A percentile compares a stretch with the other conserved stretches of the same genome.
phyloP scores from a whole-genome alignment of 2,797 vertebrate genomes.

The Gouania willdenowi region DNA sequence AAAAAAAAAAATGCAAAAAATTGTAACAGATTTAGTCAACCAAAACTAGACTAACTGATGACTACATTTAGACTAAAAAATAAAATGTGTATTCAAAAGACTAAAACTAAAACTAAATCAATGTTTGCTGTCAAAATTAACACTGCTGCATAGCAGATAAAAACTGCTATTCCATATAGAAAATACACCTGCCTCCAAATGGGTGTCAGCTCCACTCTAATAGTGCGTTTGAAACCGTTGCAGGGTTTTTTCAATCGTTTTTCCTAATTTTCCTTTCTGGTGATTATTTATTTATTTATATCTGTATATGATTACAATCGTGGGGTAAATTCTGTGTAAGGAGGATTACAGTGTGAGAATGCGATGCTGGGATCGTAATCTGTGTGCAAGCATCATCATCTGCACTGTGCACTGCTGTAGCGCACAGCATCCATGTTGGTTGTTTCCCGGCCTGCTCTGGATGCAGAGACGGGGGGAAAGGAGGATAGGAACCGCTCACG shows the following conservation, averaged over 20 bases:
- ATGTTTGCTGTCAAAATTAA: too few species aligned
- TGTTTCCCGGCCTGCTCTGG: constrained; percentile 63
- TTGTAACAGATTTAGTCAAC: too few species aligned
- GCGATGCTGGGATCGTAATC: constrained; percentile 53
- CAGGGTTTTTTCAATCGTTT: constrained; percentile 6
- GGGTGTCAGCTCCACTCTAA: constrained; percentile 39
- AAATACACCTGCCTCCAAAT: constrained; percentile 16
- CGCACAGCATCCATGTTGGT: constrained; percentile 80
- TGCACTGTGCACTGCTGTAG: constrained; percentile 49
- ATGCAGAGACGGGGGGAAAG: constrained; percentile 42
- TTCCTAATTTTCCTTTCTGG: background rate
- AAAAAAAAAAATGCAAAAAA: too few species aligned
- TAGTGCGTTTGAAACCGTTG: constrained; percentile 17
- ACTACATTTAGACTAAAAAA: background rate
- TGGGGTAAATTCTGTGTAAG: constrained; percentile 2
- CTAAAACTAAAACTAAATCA: too few species aligned
- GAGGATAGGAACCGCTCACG: constrained; percentile 46
- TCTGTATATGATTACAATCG: constrained; percentile 4
- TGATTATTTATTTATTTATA: background rate
- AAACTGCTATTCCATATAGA: too few species aligned
- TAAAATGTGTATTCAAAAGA: too few species aligned
- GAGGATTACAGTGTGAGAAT: constrained; percentile 36
- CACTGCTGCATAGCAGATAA: too few species aligned
- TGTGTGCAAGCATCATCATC: constrained; percentile 50
- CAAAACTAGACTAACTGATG: too few species aligned